Evolutionary conservation across 1,140 invertebrate genomes (phyloP).

Genomic region (Drosophila mayri): DNA sequence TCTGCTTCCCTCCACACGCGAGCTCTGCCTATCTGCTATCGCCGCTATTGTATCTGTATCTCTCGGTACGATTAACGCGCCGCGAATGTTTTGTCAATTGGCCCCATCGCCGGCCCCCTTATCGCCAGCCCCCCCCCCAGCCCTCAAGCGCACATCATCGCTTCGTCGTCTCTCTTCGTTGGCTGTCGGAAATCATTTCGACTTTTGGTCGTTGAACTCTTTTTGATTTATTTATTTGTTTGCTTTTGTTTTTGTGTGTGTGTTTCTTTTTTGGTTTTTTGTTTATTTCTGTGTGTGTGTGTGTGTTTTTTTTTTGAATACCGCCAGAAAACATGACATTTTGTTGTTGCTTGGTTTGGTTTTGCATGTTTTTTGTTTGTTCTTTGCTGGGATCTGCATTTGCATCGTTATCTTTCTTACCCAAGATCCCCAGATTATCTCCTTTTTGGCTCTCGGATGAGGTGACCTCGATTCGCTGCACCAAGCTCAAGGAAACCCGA

Average conservation of each 20-base stretch:
- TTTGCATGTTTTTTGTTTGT: conserved; percentile 42
- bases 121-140: not conserved
- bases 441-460: not conserved
- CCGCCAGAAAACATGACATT: conserved; percentile 57
- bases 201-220: conserved; percentile 81
- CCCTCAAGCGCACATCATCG: conserved; percentile 6
- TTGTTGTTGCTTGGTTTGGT: conserved; percentile 24
- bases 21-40: conserved; percentile 48
- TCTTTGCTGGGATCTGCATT: conserved; percentile 9
- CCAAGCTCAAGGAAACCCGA: conserved; percentile 12
- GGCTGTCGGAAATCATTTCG: conserved; percentile 71
- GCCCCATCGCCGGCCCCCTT: conserved; percentile 7
- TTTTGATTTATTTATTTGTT: conserved; percentile 75
- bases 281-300: conserved; percentile 7
- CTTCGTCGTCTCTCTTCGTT: conserved; percentile 28
- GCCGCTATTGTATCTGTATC: conserved; percentile 65
- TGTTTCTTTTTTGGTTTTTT: conserved; percentile 2
- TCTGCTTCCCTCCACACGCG: conserved; percentile 53
- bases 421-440: not conserved
- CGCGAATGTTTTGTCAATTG: conserved; percentile 51
- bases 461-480: conserved; percentile 16
- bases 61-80: conserved; percentile 53
- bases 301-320: conserved; percentile 39
- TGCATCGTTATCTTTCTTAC: not conserved
- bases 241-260: conserved; percentile 21